Conservation (phyloP, 2,797 vertebrate genomes). For the Ctenosaura bakeri region DNA sequence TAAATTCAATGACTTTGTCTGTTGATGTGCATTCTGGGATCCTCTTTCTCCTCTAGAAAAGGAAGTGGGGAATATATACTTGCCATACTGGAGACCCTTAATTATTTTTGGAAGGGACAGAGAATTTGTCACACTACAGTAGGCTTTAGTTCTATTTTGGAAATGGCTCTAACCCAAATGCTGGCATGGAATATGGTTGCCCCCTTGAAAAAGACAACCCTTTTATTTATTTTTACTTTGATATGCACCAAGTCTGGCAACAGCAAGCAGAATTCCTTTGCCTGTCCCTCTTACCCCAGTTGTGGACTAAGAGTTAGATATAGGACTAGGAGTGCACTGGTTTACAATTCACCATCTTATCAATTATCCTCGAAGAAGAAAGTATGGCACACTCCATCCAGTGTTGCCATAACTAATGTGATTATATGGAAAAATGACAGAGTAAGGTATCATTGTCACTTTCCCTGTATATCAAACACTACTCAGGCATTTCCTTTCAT, state of each 20-base stretch:
- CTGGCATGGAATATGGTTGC: not conserved
- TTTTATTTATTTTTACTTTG: not conserved
- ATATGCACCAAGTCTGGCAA: not conserved
- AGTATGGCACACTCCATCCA: not conserved
- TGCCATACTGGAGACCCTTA: not conserved
- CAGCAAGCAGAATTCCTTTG: not conserved
- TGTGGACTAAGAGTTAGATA: not conserved
- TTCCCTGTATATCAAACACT: not conserved
- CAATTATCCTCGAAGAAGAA: not conserved
- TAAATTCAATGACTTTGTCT: not conserved
- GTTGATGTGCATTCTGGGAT: not conserved
- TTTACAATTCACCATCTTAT: not conserved
- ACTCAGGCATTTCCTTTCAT: not conserved
- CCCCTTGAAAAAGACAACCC: not conserved
- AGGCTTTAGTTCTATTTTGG: not conserved
- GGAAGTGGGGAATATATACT: not conserved
- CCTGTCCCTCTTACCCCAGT: not conserved
- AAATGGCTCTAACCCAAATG: not conserved
- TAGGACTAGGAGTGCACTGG: not conserved
- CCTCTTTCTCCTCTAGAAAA: not conserved
- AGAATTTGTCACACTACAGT: not conserved
- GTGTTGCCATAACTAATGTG: not conserved
- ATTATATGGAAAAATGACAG: not conserved
- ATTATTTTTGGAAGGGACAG: not conserved
- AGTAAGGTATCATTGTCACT: not conserved